These are phyloP conservation scores for Cryptoleucopteryx plumbea DNA, from an alignment of 2,113 vertebrate species.

Conservation along the genomic window DNA sequence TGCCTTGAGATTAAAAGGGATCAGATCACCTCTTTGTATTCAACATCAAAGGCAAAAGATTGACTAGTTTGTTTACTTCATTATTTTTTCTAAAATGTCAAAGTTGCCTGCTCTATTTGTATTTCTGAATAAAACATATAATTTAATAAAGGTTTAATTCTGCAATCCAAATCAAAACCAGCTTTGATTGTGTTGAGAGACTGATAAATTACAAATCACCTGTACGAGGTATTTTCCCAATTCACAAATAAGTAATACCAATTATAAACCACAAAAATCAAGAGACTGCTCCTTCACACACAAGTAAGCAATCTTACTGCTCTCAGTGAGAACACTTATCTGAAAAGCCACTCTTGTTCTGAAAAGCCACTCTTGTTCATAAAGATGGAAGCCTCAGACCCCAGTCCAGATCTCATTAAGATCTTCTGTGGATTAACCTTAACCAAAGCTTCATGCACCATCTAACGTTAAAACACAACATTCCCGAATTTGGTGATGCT, in stretches of 20 bases:
- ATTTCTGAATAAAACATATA: not conserved
- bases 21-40: not conserved
- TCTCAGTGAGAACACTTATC: not conserved
- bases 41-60: not conserved
- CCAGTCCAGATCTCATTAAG: not conserved
- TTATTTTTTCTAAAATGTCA: not conserved
- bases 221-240: not conserved
- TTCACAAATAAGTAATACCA: not conserved
- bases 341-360: not conserved
- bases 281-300: not conserved
- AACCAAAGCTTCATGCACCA: not conserved
- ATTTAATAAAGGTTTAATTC: not conserved
- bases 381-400: not conserved
- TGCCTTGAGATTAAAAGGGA: not conserved
- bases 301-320: not conserved
- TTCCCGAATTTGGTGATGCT: not conserved
- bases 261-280: not conserved
- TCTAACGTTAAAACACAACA: not conserved
- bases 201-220: not conserved
- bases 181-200: not conserved
- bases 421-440: not conserved
- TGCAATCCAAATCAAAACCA: not conserved
- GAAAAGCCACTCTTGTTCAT: not conserved
- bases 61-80: not conserved
- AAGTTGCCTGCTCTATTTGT: not conserved